Base-by-base conservation (phyloP, 1,140 invertebrate species). In the Procambarus clarkii region DNA sequence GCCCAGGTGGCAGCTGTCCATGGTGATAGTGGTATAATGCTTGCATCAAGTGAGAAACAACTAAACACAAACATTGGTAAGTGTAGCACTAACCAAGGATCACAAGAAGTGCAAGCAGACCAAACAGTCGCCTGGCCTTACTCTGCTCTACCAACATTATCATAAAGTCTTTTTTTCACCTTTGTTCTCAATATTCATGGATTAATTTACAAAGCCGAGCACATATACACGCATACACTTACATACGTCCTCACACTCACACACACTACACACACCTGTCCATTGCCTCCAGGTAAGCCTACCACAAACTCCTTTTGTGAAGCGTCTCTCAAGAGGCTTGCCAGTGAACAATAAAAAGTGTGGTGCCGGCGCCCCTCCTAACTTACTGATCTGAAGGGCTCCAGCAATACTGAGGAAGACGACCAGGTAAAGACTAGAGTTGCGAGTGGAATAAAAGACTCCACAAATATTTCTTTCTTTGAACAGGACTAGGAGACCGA, bases 381-480 rank as follows among this genome's bases (percentile, higher is more conserved):
- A 74, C n/a, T 74, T 74, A 74, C n/a, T 74, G 69, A 74, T 74
- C 24, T 74, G 69, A 74, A 74, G 69, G 21, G 69, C 21, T 74
- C 69, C n/a, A 9, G 69, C 69, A 74, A 74, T 74, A 34, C 69
- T 34, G 24, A 74, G 69, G 69, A 74, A 74, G n/a, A 74, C 69
- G 24, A 34, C 69, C 15, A 34, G 24, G 69, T 3, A 74, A 44
- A 74, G n/a, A 74, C 69, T 74, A 24, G 34, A 24, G 7, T 74
- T 15, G 24, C n/a, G 11, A 11, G n/a, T 11, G 15, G 21, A 21
- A 34, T 9, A 34, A 74, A 34, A 74, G 69, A 34, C 69, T 74
- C 69, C n/a, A 74, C 69, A 74, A 74, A 74, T 74, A 74, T 74
- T 74, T 74, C 69, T 74, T n/a, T n/a, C 69, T 74, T 74, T 74